A percentile compares a stretch with the other conserved stretches of the same genome.
Evolutionary conservation across 2,797 vertebrate genomes (phyloP).

Genomic region (Rhyacichthys aspro): DNA sequence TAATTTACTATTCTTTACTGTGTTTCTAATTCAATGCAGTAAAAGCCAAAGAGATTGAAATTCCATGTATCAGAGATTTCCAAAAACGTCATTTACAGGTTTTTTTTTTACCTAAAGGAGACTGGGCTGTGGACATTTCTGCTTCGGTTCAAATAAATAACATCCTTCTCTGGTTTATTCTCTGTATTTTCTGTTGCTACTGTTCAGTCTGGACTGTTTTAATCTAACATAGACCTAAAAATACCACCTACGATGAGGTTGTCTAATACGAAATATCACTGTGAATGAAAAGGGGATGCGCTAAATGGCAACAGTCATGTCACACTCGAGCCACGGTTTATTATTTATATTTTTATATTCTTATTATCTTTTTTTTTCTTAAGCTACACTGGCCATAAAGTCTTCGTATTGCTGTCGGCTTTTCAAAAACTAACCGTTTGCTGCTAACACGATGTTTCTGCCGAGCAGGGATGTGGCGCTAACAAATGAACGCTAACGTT

Average conservation of each 20-base stretch:
- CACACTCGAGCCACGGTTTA: conserved; percentile 57
- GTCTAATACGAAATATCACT: conserved; percentile 25
- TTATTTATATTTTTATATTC: conserved; percentile 28
- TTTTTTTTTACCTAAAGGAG: conserved; percentile 77
- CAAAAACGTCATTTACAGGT: conserved; percentile 55
- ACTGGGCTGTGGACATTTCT: conserved; percentile 78
- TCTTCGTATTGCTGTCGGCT: conserved; percentile 61
- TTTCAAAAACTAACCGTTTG: conserved; percentile 3
- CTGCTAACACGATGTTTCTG: conserved; percentile 12
- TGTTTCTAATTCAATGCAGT: background rate
- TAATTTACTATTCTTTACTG: no score
- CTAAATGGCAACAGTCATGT: conserved; percentile 79
- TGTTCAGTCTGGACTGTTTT: conserved; percentile 46
- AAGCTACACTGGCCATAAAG: conserved; percentile 69
- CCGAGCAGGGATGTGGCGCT: conserved; percentile 12
- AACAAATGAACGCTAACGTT: conserved; percentile 8
- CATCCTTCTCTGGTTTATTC: conserved; percentile 23
- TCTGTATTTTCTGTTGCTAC: conserved; percentile 62
- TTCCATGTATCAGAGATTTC: background rate
- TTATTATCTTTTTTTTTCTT: conserved; percentile 44
- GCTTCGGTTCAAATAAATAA: conserved; percentile 78
- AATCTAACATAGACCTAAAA: conserved; percentile 57
- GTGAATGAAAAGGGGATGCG: conserved; percentile 48
- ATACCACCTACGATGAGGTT: conserved; percentile 27
- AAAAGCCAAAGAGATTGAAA: background rate